These are phyloP conservation scores for Montipora capricornis DNA, from an alignment of 64 coral and sea anemone genomes.

Conservation along the genomic window DNA sequence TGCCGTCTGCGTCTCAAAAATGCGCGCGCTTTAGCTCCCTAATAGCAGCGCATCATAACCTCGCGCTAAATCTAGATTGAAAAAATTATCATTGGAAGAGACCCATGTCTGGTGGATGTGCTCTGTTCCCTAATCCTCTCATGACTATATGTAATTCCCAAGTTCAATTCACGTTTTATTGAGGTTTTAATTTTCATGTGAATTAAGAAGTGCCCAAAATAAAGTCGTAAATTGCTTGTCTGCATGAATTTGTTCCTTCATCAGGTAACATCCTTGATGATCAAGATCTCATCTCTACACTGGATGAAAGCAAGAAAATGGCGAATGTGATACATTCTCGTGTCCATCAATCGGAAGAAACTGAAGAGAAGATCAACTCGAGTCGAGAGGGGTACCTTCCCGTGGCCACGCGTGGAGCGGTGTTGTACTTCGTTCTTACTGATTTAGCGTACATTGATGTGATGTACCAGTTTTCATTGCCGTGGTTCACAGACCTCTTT, in stretches of 20 bases:
- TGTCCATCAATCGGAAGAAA: constrained; percentile 91
- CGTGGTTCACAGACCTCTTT: constrained; percentile 88
- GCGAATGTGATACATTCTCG: constrained; percentile 86
- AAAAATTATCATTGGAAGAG: no score
- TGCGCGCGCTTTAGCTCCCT: no score
- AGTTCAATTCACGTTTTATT: no score
- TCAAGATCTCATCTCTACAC: constrained; percentile 89
- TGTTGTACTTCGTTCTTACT: constrained; percentile 90
- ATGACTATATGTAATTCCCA: no score
- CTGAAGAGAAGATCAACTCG: constrained; percentile 82
- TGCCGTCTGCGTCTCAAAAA: no score
- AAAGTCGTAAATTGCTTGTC: background rate
- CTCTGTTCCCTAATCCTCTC: no score
- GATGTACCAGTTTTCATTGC: constrained; percentile 97
- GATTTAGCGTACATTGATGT: constrained; percentile 86
- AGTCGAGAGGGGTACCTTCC: constrained; percentile 92
- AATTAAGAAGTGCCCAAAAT: background rate
- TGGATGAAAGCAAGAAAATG: constrained; percentile 95
- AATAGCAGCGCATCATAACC: no score
- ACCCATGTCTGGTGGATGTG: no score
- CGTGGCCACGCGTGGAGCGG: constrained; percentile 85
- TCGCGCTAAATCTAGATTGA: no score
- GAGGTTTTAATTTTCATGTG: no score
- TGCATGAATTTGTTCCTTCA: background rate
- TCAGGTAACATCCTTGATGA: constrained; percentile 92